Evolutionary conservation across 1,140 invertebrate species (phyloP).

Genomic region (Drosophila burlai): DNA sequence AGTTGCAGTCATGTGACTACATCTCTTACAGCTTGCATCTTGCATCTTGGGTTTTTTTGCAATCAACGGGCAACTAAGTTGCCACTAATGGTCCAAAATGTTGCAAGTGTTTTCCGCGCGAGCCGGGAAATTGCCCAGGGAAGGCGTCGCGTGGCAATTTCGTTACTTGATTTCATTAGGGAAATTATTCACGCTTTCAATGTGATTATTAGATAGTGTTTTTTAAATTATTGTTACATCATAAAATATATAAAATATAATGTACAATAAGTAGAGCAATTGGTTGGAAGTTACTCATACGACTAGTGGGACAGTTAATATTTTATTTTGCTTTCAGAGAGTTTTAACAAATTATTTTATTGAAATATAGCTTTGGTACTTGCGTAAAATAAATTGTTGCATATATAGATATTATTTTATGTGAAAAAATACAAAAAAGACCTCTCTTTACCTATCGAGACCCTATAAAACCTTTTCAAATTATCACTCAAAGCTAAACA

Average conservation of each 20-base stretch:
- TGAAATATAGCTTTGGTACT: background rate
- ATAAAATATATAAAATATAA: background rate
- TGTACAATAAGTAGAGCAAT: background rate
- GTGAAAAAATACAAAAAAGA: no score
- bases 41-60: slow-evolving; percentile 19
- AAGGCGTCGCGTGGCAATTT: slow-evolving; percentile 2
- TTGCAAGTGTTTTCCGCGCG: slow-evolving; percentile 39
- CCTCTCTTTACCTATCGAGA: no score
- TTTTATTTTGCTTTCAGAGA: background rate
- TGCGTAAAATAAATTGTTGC: no score
- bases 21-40: slow-evolving; percentile 14
- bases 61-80: slow-evolving; percentile 34
- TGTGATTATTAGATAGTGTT: slow-evolving; percentile 15
- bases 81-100: slow-evolving; percentile 40
- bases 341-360: background rate
- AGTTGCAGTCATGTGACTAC: slow-evolving; percentile 26
- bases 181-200: slow-evolving; percentile 38
- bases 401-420: no score
- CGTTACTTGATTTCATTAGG: slow-evolving; percentile 47
- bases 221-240: background rate
- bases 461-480: no score
- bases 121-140: slow-evolving; percentile 24
- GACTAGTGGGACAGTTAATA: background rate
- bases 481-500: background rate
- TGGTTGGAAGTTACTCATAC: slow-evolving; percentile 10